These are phyloP conservation scores for Troglohyphantes excavatus DNA, from an alignment of 2,888 invertebrate species.

Conservation along the genomic window DNA sequence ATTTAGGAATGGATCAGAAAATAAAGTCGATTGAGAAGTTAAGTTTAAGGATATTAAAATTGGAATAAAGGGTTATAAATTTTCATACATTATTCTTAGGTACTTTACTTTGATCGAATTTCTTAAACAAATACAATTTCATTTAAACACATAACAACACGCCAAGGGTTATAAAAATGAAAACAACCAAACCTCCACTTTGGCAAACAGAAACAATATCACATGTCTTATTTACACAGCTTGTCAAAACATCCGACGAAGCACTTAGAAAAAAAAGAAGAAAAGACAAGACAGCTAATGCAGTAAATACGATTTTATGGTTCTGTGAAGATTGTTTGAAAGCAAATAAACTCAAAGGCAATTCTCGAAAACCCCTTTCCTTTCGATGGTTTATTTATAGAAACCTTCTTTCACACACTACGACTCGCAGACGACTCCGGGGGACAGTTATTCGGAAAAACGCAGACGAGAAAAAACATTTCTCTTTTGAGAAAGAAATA, in stretches of 20 bases:
- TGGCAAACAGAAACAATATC: too few relatives aligned
- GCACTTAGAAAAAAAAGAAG: neutral
- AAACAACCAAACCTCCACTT: too few relatives aligned
- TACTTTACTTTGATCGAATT: too few relatives aligned
- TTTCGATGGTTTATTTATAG: conserved; percentile 24
- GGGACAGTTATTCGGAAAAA: conserved; percentile 6
- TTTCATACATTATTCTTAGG: too few relatives aligned
- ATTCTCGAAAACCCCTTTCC: neutral
- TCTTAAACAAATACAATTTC: too few relatives aligned
- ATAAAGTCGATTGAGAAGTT: too few relatives aligned
- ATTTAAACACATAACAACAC: too few relatives aligned
- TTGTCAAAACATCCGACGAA: neutral
- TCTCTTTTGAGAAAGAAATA: neutral
- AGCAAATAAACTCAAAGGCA: neutral
- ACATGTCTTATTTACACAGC: neutral
- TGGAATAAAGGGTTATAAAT: too few relatives aligned
- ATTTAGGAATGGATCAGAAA: too few relatives aligned
- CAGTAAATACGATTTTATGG: conserved; percentile 3
- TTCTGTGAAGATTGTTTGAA: neutral
- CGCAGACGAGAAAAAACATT: conserved; percentile 1
- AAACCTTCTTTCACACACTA: neutral
- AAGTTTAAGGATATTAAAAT: too few relatives aligned
- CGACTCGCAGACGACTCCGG: neutral
- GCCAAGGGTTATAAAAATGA: too few relatives aligned
- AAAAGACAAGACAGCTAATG: neutral